Evolutionary conservation across 2,888 invertebrate species (phyloP), one percentile per base, ranked within the genome.

Genomic region (Athalia rosae): DNA sequence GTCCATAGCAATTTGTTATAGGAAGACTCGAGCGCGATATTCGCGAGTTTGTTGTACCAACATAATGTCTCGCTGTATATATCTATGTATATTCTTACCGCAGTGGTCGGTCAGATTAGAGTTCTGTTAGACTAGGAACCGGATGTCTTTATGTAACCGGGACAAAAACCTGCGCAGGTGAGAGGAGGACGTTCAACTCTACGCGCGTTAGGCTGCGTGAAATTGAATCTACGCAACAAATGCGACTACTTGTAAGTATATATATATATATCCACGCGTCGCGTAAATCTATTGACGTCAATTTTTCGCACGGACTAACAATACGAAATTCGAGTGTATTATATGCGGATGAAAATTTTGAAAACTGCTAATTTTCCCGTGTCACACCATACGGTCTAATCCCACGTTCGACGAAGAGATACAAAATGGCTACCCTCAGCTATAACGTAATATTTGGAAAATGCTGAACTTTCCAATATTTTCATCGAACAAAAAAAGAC

Each of bases 81-180:
- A 63, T 45, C 45, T 45, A 45, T 45, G n/a, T 45, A 45, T 4
- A 45, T 9, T 6, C 13, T 50, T 2, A 7, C 50, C 50, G 3
- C 50, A 11, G 50, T 50, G 50, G 50, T 50, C 50, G 50, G 50
- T 48, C 9, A 66, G 48, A 53, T 69, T 56, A 58, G 45, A 69
- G 69, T 58, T 69, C 53, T 69, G 69, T 56, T 69, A 77, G 67
- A 50, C 69, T 77, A 77, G 69, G 77, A 77, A 77, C 77, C 77
- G 77, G 77, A 77, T 77, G 69, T 77, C 69, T 77, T 71, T 77
- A 77, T 77, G 77, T 77, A 77, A 77, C 69, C 77, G 69, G 77
- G 77, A 77, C 77, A 77, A 77, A 77, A 77, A 77, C 77, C 77
- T 71, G 77, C 77, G 77, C 77, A 77, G 77, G 77, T 77, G 77